These are phyloP conservation scores for Odocoileus virginianus DNA, from an alignment of 2,113 vertebrate species.

Conservation along the genomic window DNA sequence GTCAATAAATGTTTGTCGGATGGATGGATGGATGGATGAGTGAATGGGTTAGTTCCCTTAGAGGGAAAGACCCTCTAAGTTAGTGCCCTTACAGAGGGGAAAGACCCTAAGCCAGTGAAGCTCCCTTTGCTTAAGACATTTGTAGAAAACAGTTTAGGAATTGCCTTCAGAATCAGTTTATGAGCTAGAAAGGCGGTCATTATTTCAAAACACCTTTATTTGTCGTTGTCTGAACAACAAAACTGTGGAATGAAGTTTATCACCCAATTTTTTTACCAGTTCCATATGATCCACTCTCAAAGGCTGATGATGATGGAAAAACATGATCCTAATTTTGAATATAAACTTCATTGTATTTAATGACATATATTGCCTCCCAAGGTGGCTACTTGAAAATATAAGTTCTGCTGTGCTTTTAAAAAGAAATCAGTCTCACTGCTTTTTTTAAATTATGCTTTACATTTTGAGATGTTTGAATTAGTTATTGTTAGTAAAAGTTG, in stretches of 20 bases:
- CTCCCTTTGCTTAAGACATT: neutral
- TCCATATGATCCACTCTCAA: neutral
- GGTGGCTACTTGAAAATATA: neutral
- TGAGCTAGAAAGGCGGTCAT: neutral
- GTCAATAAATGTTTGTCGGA: slow-evolving; percentile 3
- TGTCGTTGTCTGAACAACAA: neutral
- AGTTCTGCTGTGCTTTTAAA: neutral
- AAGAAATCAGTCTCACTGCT: neutral
- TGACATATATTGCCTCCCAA: neutral
- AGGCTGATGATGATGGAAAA: neutral
- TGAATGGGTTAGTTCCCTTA: neutral
- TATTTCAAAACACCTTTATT: neutral
- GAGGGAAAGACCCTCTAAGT: neutral
- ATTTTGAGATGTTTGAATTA: slow-evolving; percentile 26
- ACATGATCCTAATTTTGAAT: neutral
- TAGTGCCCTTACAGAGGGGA: neutral
- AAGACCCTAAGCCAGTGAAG: neutral
- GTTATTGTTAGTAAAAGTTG: neutral
- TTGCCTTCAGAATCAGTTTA: slow-evolving; percentile 26
- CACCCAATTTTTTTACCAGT: slow-evolving; percentile 4
- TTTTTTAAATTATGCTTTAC: neutral
- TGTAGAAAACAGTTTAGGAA: slow-evolving; percentile 3
- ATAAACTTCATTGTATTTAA: neutral
- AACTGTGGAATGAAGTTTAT: neutral
- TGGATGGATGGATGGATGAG: neutral